phyloP scores from a whole-genome alignment of 2,797 vertebrate species.

The Ctenochaetus hawaiiensis region DNA sequence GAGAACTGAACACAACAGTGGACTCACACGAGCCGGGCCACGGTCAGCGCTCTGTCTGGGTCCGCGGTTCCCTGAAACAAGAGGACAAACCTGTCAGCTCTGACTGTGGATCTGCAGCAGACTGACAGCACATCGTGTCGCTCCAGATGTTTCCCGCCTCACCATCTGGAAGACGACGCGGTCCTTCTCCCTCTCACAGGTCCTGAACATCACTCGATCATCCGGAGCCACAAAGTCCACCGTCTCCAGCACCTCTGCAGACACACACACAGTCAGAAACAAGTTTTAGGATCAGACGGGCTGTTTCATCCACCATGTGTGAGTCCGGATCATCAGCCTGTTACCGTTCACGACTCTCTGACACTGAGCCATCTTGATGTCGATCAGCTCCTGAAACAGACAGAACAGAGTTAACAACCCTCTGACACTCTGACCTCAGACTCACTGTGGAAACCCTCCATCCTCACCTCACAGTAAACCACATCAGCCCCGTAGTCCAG shows the following conservation, averaged over 20 bases:
- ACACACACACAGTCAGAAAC: conserved; percentile 7
- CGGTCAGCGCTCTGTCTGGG: conserved; percentile 91
- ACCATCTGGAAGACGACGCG: conserved; percentile 97
- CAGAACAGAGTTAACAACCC: not conserved
- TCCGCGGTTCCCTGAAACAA: conserved; percentile 91
- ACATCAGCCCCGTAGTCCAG: conserved; percentile 96
- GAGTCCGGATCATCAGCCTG: conserved; percentile 17
- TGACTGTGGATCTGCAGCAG: not conserved
- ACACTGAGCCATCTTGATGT: conserved; percentile 96
- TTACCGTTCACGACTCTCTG: conserved; percentile 91
- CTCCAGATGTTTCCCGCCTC: conserved; percentile 76
- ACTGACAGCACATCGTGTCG: not conserved
- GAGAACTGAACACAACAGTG: too few relatives aligned
- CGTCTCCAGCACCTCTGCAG: conserved; percentile 86
- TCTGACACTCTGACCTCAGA: too few relatives aligned
- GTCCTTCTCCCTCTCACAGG: conserved; percentile 90
- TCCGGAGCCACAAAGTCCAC: conserved; percentile 96
- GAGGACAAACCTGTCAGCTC: not conserved
- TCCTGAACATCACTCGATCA: conserved; percentile 94
- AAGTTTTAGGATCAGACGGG: not conserved
- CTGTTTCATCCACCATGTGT: too few relatives aligned
- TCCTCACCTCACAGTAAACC: conserved; percentile 95
- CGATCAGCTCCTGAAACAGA: conserved; percentile 92
- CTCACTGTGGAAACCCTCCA: too few relatives aligned
- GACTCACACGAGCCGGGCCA: conserved; percentile 93